Conservation (phyloP, 2,888 invertebrate genomes). For the Tipula lateralis region DNA sequence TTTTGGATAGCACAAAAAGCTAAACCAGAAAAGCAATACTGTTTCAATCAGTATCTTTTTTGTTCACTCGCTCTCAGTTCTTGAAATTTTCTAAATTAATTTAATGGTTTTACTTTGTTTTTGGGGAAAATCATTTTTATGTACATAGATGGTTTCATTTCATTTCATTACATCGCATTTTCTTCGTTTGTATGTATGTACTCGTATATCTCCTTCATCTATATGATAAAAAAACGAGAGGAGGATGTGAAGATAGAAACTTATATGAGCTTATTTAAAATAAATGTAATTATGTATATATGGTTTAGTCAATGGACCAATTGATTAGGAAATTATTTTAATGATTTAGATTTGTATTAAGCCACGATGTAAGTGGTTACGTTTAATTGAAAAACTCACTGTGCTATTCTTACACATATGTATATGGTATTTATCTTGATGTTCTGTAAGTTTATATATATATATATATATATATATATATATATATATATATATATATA, state of each 20-base stretch:
- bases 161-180: not conserved
- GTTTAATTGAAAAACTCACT: not conserved
- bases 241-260: not conserved
- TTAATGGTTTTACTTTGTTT: not conserved
- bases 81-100: not conserved
- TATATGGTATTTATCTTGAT: too few species aligned
- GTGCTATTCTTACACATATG: not conserved
- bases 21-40: not conserved
- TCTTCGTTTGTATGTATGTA: not conserved
- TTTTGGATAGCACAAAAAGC: not conserved
- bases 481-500: too few species aligned
- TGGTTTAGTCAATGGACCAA: not conserved
- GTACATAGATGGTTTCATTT: not conserved
- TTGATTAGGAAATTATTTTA: not conserved
- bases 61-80: not conserved
- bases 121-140: not conserved
- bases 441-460: too few species aligned
- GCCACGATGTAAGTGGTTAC: not conserved
- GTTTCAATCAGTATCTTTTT: not conserved
- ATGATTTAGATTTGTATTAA: not conserved
- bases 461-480: too few species aligned
- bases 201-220: not conserved
- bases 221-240: not conserved
- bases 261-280: not conserved
- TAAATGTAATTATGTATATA: not conserved